Evolutionary conservation across 2,113 vertebrate species (phyloP), one percentile per base, ranked within the genome.

Genomic region (Poeciliopsis retropinna): DNA sequence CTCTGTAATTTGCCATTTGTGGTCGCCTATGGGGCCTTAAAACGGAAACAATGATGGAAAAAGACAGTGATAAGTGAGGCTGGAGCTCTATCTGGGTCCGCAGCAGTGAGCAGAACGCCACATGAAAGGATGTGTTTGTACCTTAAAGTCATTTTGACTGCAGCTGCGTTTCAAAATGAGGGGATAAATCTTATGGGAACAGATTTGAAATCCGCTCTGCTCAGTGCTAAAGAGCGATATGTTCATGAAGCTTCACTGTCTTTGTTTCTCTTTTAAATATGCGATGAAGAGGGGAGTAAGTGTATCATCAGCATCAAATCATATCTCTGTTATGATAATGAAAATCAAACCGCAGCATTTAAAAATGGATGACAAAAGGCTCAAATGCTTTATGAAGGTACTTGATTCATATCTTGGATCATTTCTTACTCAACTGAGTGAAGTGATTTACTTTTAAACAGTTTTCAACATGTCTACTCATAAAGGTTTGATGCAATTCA

Each of bases 31-130:
- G 76, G 78, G 30, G 60, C 64, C 71, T 70, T 85, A 78, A 88
- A 86, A 78, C 80, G 82, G 79, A 79, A 76, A 76, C 65, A 80
- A 37, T 86, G 79, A 83, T 68, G 73, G 76, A 76, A 83, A 86
- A 67, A 84, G 78, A 83, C 68, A 74, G 64, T 15, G 51, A 62
- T 82, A 83, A 85, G 41, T 81, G 66, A 71, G 65, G 60, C 57
- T 66, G 25, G 63, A 70, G 64, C 76, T 81, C 67, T 67, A 71
- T 88, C 68, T 85, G 54, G 65, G 79, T 73, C 71, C 60, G 67
- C 34, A 84, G 73, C 64, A 37, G 78, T 66, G 70, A 72, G 72
- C 64, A 68, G 27, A 51, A 28, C 76, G 32, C 66, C 76, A 78
- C n/a, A 87, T 63, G 54, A 62, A 75, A 73, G 47, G 66, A 76